phyloP scores from a whole-genome alignment of 2,797 vertebrate genomes.

The Characodon lateralis region DNA sequence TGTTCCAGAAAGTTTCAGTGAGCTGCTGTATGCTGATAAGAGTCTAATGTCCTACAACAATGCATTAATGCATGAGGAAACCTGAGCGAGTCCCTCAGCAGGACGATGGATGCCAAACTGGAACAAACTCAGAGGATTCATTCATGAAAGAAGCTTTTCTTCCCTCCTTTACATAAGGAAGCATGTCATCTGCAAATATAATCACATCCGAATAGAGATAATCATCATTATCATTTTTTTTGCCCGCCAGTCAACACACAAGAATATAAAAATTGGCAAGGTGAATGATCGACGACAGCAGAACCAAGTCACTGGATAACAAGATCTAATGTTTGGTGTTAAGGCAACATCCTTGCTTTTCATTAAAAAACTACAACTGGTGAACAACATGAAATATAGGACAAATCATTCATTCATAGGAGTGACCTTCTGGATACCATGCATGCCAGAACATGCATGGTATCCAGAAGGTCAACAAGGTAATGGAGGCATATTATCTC shows the following conservation, averaged over 20 bases:
- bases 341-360: background rate
- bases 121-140: constrained; percentile 44
- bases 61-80: constrained; percentile 48
- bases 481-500: no score
- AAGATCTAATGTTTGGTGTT: background rate
- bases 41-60: constrained; percentile 45
- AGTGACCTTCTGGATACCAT: background rate
- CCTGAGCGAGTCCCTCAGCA: constrained; percentile 45
- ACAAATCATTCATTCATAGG: background rate
- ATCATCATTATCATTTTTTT: background rate
- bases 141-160: constrained; percentile 36
- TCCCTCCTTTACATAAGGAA: constrained; percentile 21
- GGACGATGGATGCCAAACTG: constrained; percentile 39
- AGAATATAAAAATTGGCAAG: background rate
- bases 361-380: background rate
- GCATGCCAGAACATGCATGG: background rate
- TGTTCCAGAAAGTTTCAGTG: constrained; percentile 53
- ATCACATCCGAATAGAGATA: constrained; percentile 28
- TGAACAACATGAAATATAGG: background rate
- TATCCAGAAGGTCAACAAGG: background rate
- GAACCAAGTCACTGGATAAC: background rate
- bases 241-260: background rate
- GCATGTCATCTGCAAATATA: constrained; percentile 37
- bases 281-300: background rate
- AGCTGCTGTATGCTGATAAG: constrained; percentile 61